phyloP scores from a whole-genome alignment of 2,888 invertebrate genomes.

The Protula sp. region DNA sequence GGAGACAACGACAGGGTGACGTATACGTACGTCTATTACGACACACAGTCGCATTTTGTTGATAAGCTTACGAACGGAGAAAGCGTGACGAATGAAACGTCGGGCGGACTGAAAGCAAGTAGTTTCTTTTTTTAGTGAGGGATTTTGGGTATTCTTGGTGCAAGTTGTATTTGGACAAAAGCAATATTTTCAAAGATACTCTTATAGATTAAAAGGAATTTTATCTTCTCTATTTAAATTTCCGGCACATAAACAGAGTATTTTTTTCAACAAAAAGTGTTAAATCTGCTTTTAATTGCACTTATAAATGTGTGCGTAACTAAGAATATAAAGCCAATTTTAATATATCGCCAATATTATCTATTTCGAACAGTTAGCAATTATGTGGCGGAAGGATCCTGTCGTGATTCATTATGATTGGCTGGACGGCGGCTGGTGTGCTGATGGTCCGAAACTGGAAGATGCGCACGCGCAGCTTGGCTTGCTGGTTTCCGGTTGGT shows the following conservation, averaged over 20 bases:
- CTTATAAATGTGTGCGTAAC: too few species aligned
- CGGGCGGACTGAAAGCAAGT: conserved; percentile 33
- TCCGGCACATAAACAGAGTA: too few species aligned
- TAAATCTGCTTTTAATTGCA: too few species aligned
- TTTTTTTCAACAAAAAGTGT: too few species aligned
- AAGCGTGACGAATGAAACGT: conserved; percentile 23
- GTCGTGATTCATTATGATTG: conserved; percentile 87
- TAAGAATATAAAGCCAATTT: too few species aligned
- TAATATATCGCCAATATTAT: too few species aligned
- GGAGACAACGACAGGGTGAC: conserved; percentile 60
- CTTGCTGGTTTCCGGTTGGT: conserved; percentile 13
- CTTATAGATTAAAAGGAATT: too few species aligned
- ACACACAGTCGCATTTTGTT: conserved; percentile 77
- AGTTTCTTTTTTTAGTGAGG: neutral
- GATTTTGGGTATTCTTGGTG: neutral
- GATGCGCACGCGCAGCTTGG: conserved; percentile 12
- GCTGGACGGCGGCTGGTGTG: conserved; percentile 64
- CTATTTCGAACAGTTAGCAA: conserved; percentile 62
- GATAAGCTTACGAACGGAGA: conserved; percentile 62
- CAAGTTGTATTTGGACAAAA: too few species aligned
- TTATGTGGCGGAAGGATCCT: conserved; percentile 72
- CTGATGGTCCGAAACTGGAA: neutral
- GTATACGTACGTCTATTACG: conserved; percentile 81
- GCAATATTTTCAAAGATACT: too few species aligned
- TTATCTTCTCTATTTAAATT: too few species aligned